phyloP scores from a whole-genome alignment of 2,888 invertebrate species.

The Hybos culiciformis region DNA sequence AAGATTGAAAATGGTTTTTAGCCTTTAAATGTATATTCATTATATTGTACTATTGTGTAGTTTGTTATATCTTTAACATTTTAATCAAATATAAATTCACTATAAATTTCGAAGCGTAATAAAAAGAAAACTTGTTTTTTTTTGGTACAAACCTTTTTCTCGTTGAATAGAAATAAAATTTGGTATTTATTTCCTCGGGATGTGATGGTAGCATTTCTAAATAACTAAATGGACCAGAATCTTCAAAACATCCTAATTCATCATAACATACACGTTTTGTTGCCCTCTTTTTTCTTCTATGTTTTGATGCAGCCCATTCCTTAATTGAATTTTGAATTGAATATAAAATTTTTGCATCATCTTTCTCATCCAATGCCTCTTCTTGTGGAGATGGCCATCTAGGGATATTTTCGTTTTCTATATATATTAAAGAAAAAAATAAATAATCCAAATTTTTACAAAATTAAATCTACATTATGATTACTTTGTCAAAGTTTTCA shows the following conservation, averaged over 20 bases:
- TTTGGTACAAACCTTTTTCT: conserved; percentile 47
- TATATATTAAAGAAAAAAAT: not conserved
- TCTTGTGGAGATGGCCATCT: conserved; percentile 41
- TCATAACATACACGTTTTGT: conserved; percentile 75
- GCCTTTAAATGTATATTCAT: too few species aligned
- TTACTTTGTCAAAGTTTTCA: too few species aligned
- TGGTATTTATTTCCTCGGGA: conserved; percentile 76
- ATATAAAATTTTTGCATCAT: conserved; percentile 44
- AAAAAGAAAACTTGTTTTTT: conserved; percentile 35
- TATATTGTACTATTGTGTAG: too few species aligned
- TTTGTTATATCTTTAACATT: too few species aligned
- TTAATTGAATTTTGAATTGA: conserved; percentile 60
- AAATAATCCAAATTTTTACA: too few species aligned
- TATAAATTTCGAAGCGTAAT: too few species aligned
- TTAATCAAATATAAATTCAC: too few species aligned
- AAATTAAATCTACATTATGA: too few species aligned
- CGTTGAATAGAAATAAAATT: conserved; percentile 63
- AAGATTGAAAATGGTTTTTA: too few species aligned
- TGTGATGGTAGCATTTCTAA: conserved; percentile 76
- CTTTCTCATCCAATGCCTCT: conserved; percentile 56
- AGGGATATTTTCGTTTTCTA: conserved; percentile 9
- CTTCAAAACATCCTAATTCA: conserved; percentile 83
- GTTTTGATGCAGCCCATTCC: conserved; percentile 41
- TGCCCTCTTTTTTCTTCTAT: conserved; percentile 54
- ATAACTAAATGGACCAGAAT: conserved; percentile 79